phyloP scores from a whole-genome alignment of 2,797 vertebrate species.

The Presbytis comata region DNA sequence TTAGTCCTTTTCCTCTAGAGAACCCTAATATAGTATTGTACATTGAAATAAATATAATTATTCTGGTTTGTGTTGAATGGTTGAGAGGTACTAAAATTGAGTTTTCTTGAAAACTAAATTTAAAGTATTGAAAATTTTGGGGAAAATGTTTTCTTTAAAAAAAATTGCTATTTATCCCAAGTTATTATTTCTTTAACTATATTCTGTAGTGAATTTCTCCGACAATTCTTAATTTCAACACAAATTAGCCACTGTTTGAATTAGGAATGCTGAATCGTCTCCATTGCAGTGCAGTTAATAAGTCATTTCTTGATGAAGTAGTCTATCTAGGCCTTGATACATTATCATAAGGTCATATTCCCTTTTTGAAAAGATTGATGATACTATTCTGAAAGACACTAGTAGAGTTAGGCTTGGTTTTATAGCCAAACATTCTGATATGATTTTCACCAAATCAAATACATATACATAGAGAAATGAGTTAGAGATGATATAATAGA shows the following conservation, averaged over 20 bases:
- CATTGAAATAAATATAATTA: neutral
- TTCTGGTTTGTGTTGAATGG: neutral
- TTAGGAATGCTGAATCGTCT: neutral
- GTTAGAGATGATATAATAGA: neutral
- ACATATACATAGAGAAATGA: neutral
- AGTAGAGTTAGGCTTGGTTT: conserved; percentile 27
- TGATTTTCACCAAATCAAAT: conserved; percentile 31
- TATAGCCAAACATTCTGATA: conserved; percentile 40
- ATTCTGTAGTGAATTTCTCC: neutral
- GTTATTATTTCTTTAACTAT: neutral
- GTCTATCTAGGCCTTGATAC: conserved; percentile 34
- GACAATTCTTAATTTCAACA: neutral
- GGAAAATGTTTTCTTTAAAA: neutral
- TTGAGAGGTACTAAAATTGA: neutral
- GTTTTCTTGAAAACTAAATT: conserved; percentile 13
- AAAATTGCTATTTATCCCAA: neutral
- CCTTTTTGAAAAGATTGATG: conserved; percentile 68
- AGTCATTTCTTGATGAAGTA: conserved; percentile 19
- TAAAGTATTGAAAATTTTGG: conserved; percentile 34
- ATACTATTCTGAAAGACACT: conserved; percentile 21
- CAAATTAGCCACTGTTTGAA: neutral
- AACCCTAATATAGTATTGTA: neutral
- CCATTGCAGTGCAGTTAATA: conserved; percentile 45
- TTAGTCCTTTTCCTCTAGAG: neutral
- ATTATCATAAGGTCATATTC: conserved; percentile 63